Evolutionary conservation across 2,888 invertebrate genomes (phyloP).

Genomic region (Rotaria macrura): DNA sequence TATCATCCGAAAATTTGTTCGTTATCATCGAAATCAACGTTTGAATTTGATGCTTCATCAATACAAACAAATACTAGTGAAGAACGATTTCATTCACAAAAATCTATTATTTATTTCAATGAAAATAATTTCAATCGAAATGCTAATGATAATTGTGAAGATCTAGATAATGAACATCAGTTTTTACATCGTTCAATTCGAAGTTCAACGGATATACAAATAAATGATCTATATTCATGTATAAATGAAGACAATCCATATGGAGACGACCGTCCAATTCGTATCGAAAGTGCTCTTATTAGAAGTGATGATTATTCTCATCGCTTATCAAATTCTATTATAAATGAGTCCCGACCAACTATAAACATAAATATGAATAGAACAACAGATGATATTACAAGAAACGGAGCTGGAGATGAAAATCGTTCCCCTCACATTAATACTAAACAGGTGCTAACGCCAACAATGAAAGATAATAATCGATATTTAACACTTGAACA

Average conservation of each 20-base stretch:
- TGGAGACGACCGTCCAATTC: neutral
- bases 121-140: neutral
- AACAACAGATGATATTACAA: neutral
- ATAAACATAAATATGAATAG: neutral
- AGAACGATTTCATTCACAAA: too few relatives aligned
- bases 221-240: neutral
- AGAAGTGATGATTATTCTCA: neutral
- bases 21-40: neutral
- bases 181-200: neutral
- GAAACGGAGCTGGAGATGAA: neutral
- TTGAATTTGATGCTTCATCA: too few relatives aligned
- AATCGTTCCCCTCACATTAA: neutral
- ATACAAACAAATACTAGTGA: too few relatives aligned
- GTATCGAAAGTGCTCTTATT: neutral
- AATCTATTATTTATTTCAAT: neutral
- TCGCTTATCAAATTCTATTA: neutral
- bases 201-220: neutral
- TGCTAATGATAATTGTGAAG: neutral
- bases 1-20: neutral
- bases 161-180: too few relatives aligned
- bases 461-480: neutral
- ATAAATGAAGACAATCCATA: neutral
- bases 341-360: neutral
- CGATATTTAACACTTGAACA: neutral
- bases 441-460: neutral